Evolutionary conservation across 2,797 vertebrate species (phyloP).

Genomic region (Pseudocheirus occidentalis): DNA sequence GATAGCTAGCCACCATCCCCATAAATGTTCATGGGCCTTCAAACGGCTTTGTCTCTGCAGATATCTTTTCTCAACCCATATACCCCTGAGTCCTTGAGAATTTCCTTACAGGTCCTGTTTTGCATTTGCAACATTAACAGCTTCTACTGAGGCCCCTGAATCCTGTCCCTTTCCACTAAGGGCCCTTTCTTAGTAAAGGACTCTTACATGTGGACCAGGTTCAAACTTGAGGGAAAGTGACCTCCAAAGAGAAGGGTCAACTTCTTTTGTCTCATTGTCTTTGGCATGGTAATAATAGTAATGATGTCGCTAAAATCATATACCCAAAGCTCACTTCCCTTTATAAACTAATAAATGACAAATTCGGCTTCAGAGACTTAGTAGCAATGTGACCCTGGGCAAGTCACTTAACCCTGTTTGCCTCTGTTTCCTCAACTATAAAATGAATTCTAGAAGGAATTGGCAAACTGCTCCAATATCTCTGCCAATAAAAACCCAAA

Average conservation of each 20-base stretch:
- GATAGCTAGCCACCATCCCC: not conserved
- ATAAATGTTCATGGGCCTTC: not conserved
- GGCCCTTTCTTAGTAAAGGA: not conserved
- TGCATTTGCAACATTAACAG: not conserved
- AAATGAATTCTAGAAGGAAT: not conserved
- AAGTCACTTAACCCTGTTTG: not conserved
- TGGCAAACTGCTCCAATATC: not conserved
- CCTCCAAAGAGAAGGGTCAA: not conserved
- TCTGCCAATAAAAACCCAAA: not conserved
- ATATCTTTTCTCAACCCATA: not conserved
- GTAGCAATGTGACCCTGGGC: not conserved
- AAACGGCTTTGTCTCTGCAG: not conserved
- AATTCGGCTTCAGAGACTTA: not conserved
- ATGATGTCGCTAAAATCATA: not conserved
- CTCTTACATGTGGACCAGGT: not conserved
- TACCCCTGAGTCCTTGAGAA: not conserved
- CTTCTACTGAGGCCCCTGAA: not conserved
- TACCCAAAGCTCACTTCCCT: not conserved
- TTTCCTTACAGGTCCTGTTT: not conserved
- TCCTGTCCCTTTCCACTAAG: not conserved
- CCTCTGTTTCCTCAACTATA: not conserved
- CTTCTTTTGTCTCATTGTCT: not conserved
- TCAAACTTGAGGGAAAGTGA: not conserved
- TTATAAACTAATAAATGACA: not conserved
- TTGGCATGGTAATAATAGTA: not conserved